Conservation (phyloP, 2,888 invertebrate genomes). For the Mythimna impura region DNA sequence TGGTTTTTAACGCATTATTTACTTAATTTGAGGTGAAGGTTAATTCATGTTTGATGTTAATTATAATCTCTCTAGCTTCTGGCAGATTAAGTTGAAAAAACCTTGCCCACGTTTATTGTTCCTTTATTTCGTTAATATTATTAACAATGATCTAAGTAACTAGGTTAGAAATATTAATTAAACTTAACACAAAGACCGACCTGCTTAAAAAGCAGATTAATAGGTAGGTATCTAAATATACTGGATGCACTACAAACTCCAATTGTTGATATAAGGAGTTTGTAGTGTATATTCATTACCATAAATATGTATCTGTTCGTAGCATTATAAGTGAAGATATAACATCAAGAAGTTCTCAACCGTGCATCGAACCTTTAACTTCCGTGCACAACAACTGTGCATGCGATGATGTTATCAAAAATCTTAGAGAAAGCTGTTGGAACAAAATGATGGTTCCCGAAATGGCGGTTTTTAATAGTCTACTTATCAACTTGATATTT, state of each 20-base stretch:
- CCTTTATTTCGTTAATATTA: conserved; percentile 21
- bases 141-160: not conserved
- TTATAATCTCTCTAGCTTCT: conserved; percentile 19
- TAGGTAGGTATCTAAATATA: not conserved
- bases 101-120: conserved; percentile 12
- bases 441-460: not conserved
- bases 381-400: not conserved
- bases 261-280: too few species aligned
- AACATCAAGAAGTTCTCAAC: conserved; percentile 18
- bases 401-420: conserved; percentile 9
- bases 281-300: too few species aligned
- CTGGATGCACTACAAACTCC: too few species aligned
- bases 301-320: not conserved
- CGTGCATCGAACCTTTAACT: conserved; percentile 26
- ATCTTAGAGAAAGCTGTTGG: not conserved
- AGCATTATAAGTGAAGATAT: not conserved
- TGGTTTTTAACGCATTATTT: conserved; percentile 9
- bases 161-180: not conserved
- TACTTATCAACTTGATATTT: too few species aligned
- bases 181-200: not conserved
- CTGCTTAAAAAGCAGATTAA: not conserved
- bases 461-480: not conserved
- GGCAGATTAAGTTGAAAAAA: not conserved
- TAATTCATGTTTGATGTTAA: conserved; percentile 14
- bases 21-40: conserved; percentile 27